phyloP scores from a whole-genome alignment of 2,113 vertebrate species.

The Cavia aperea region DNA sequence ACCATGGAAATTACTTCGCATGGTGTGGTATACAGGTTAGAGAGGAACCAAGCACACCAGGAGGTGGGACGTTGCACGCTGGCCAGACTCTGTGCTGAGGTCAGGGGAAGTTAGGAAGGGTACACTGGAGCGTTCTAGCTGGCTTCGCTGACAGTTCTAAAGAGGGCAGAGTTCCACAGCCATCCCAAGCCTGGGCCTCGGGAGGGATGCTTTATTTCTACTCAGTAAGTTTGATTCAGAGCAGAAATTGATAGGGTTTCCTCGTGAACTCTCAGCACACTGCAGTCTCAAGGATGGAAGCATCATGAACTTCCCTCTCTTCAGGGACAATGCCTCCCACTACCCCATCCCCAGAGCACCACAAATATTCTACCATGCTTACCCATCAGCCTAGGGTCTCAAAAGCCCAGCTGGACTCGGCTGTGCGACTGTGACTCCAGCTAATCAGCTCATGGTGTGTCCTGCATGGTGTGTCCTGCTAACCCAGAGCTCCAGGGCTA shows the following conservation, averaged over 20 bases:
- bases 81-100: not conserved
- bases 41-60: not conserved
- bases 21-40: too few relatives aligned
- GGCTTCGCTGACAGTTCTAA: too few relatives aligned
- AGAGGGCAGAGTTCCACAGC: not conserved
- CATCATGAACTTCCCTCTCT: not conserved
- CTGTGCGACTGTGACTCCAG: too few relatives aligned
- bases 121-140: not conserved
- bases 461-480: too few relatives aligned
- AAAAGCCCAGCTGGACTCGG: not conserved
- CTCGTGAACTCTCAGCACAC: not conserved
- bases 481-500: too few relatives aligned
- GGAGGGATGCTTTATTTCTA: not conserved
- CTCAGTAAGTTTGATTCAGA: not conserved
- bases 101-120: not conserved
- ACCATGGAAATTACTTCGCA: too few relatives aligned
- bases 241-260: not conserved
- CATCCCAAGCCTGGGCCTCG: not conserved
- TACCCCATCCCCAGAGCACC: rapidly evolving
- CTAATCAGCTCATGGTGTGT: not conserved
- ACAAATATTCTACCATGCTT: not conserved
- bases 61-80: too few relatives aligned
- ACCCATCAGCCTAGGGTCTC: not conserved
- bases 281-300: not conserved
- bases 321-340: too few relatives aligned